Conservation (phyloP, 2,888 invertebrate species). For the Morpho deidamia region DNA sequence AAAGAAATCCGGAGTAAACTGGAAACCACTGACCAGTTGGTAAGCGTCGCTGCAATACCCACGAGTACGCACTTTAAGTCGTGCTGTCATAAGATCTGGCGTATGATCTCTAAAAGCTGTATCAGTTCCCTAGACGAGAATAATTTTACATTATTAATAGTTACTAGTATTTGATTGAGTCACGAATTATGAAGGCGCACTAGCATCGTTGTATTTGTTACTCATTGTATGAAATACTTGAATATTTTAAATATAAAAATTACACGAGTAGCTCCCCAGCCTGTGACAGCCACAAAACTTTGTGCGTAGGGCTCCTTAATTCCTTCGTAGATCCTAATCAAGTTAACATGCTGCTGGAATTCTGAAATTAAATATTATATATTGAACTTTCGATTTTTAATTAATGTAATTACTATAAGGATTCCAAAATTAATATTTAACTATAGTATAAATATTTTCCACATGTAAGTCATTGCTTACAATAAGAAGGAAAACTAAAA, state of each 20-base stretch:
- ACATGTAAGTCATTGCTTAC: too few species aligned
- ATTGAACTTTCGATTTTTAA: too few species aligned
- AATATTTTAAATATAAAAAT: constrained; percentile 4
- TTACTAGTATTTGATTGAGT: too few species aligned
- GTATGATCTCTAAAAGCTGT: constrained; percentile 58
- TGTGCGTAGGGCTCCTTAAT: constrained; percentile 55
- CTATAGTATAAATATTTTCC: too few species aligned
- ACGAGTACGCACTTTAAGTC: constrained; percentile 62
- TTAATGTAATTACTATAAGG: too few species aligned
- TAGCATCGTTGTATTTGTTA: too few species aligned
- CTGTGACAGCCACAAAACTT: constrained; percentile 58
- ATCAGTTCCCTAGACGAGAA: constrained; percentile 44
- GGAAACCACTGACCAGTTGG: constrained; percentile 66
- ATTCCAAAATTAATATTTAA: too few species aligned
- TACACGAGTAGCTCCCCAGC: constrained; percentile 65
- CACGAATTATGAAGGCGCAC: too few species aligned
- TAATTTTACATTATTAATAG: neutral
- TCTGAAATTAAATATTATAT: constrained; percentile 33
- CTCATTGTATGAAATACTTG: too few species aligned
- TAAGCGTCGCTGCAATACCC: constrained; percentile 63
- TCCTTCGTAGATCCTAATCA: constrained; percentile 61
- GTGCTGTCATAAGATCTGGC: constrained; percentile 46
- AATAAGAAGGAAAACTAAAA: too few species aligned
- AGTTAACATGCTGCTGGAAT: constrained; percentile 40
- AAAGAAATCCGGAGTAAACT: constrained; percentile 65